Percentiles rank a stretch among this genome's conserved stretches.
phyloP scores from a whole-genome alignment of 2,888 invertebrate genomes.

The Gandaritis pyraliata region DNA sequence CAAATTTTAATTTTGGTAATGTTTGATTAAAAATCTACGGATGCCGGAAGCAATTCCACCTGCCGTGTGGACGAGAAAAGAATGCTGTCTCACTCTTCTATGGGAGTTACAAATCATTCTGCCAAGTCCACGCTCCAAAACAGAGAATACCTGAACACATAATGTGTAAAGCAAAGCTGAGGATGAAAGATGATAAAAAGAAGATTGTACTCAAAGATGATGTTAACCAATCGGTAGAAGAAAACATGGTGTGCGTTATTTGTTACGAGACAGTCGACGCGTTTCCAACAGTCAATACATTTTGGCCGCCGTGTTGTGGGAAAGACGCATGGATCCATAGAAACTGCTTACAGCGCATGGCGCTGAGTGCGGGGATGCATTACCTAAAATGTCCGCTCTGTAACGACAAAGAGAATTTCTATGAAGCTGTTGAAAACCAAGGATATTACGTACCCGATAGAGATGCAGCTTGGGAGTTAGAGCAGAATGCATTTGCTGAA shows the following conservation, averaged over 20 bases:
- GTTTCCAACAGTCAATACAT: conserved; percentile 68
- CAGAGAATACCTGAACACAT: conserved; percentile 71
- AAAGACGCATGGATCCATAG: conserved; percentile 90
- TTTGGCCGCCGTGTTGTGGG: conserved; percentile 91
- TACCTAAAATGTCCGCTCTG: no score
- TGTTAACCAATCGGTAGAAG: conserved; percentile 21
- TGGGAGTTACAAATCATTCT: conserved; percentile 86
- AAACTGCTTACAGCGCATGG: no score
- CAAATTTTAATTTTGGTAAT: no score
- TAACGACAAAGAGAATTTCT: no score
- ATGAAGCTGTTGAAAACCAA: no score
- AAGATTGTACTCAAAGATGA: conserved; percentile 2
- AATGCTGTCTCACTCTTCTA: conserved; percentile 87
- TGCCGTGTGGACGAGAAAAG: conserved; percentile 88
- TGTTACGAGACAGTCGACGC: conserved; percentile 86
- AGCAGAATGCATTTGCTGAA: no score
- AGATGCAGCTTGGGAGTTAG: no score
- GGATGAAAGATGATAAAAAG: conserved; percentile 43
- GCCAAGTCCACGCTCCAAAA: conserved; percentile 84
- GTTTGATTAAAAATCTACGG: no score
- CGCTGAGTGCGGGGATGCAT: no score
- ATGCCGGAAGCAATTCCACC: conserved; percentile 89
- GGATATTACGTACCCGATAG: no score
- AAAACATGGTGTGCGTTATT: conserved; percentile 84
- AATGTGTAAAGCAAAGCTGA: conserved; percentile 55